phyloP scores from a whole-genome alignment of 2,113 vertebrate genomes.

The Bubo bubo region DNA sequence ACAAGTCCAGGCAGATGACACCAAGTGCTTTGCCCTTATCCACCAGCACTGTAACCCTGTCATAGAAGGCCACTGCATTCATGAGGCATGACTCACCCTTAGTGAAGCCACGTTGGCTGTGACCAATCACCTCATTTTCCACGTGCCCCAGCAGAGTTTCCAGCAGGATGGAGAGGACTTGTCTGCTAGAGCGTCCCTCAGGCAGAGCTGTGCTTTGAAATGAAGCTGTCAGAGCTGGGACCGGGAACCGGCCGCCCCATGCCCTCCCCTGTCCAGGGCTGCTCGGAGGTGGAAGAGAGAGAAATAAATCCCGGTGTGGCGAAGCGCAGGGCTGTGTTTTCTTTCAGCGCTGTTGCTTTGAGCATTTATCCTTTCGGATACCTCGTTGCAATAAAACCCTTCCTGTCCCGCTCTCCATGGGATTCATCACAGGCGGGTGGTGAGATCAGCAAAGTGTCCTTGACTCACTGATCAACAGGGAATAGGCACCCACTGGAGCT shows the following conservation, averaged over 20 bases:
- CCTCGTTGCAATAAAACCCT: neutral
- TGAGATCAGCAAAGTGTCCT: neutral
- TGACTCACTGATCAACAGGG: neutral
- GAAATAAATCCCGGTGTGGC: neutral
- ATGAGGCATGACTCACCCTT: no score
- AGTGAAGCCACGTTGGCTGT: no score
- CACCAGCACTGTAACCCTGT: no score
- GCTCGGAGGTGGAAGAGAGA: neutral
- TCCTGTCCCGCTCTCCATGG: neutral
- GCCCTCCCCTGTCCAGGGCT: accelerated
- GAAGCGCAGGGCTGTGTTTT: neutral
- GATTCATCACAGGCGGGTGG: neutral
- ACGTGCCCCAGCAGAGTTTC: no score
- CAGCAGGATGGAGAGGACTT: neutral
- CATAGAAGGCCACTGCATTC: no score
- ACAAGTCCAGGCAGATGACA: no score
- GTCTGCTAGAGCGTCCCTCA: neutral
- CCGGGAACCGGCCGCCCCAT: accelerated
- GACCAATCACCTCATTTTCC: no score
- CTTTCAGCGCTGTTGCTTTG: neutral
- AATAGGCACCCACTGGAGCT: neutral
- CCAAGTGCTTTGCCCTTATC: no score
- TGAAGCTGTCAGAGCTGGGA: neutral
- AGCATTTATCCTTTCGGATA: neutral
- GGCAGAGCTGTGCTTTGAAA: neutral